Base-by-base conservation (phyloP, 1,140 invertebrate genomes). In the Brachionus koreanus region DNA sequence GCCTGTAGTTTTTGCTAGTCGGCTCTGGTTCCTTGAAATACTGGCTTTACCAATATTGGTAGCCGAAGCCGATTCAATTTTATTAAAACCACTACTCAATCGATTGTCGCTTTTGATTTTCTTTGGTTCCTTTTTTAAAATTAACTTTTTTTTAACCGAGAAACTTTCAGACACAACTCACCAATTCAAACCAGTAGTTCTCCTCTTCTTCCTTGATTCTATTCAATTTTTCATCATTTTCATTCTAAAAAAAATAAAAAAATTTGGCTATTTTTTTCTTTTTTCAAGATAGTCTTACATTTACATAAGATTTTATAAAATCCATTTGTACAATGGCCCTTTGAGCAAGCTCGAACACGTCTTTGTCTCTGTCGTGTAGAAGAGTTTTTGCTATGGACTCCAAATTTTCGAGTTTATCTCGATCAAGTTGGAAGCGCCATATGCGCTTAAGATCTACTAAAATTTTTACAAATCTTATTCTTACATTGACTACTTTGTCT, bases 301-400 rank as follows among this genome's bases (percentile, higher is more conserved):
- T 65, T 39, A 46, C 42, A 46, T 74, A 74, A 29, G 69, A 74
- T 74, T 74, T 74, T 1, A 74, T 74, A 74, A 74, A 79, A 29
- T 79, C 76, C 76, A 79, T 79, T 65, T 61, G 61, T 29, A 65
- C 61, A 42, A 79, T 79, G 10, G 76, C 61, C 13, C 57, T 79
- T 79, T 79, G 76, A 79, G 76, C 76, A 13, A 79, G 76, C 33
- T 79, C 76, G 33, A 61, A 79, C n/a, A 79, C 76, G 57, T 79
- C 76, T 61, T 65, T 79, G 49, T 79, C 76, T n/a, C 35, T 57
- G 61, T 79, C 76, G 23, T 79, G 49, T 10, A 79, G 16, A 1
- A 79, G 49, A 39, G 23, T 61, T 39, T 65, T 57, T 25, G 76
- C 46, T 13, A 65, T 79, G 23, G 57, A 19, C 25, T 79, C 76